These are phyloP conservation scores for Molossus alvarezi DNA, from an alignment of 2,797 vertebrate genomes.

Conservation along the genomic window DNA sequence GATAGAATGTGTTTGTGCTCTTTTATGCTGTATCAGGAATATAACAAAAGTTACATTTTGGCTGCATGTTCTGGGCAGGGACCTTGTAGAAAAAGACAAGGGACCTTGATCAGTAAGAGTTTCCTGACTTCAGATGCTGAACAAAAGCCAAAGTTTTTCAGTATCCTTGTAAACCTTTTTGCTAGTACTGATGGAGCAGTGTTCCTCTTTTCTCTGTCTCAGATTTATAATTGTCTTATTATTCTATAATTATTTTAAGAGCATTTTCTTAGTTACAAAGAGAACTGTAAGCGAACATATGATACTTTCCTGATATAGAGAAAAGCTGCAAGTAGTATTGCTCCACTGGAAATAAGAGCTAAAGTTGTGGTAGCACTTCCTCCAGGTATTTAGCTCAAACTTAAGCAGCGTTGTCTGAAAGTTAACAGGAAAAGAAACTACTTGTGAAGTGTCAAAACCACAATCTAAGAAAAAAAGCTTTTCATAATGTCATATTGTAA, in stretches of 20 bases:
- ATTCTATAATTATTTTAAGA: conserved; percentile 66
- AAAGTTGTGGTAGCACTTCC: conserved; percentile 71
- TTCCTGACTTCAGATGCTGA: conserved; percentile 59
- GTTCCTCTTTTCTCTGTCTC: conserved; percentile 49
- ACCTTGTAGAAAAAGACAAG: conserved; percentile 37
- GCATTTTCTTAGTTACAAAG: conserved; percentile 64
- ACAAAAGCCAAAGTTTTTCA: conserved; percentile 64
- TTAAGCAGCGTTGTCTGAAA: conserved; percentile 68
- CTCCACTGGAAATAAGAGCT: conserved; percentile 64
- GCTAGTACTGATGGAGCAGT: not conserved
- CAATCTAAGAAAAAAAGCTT: conserved; percentile 52
- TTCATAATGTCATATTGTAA: conserved; percentile 28
- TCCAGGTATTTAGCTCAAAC: conserved; percentile 57
- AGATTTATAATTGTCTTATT: conserved; percentile 54
- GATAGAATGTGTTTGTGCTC: conserved; percentile 59
- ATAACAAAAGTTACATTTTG: conserved; percentile 43
- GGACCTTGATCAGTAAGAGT: conserved; percentile 36
- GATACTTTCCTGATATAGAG: conserved; percentile 40
- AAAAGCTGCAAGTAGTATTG: conserved; percentile 61
- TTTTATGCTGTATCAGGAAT: conserved; percentile 49
- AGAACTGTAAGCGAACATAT: conserved; percentile 53
- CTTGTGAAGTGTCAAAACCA: conserved; percentile 79
- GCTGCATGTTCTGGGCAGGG: not conserved
- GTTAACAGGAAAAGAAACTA: conserved; percentile 79
- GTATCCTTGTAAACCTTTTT: conserved; percentile 46